Conservation (phyloP, 2,888 invertebrate genomes). For the Cheilosia vernalis region DNA sequence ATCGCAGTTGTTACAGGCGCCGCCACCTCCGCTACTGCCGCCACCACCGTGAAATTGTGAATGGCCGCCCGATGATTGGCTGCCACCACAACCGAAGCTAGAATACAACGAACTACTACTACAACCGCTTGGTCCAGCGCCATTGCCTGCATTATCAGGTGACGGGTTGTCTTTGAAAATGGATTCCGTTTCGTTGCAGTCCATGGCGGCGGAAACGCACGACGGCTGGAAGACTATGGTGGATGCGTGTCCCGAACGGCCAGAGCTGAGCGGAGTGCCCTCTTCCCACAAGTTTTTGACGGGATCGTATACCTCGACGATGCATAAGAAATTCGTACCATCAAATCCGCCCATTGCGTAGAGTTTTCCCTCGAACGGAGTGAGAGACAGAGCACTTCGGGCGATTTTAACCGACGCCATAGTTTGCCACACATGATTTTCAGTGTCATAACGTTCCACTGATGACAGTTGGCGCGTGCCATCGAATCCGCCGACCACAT, state of each 20-base stretch:
- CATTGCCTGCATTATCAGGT: slow-evolving; percentile 40
- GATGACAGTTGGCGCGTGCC: slow-evolving; percentile 91
- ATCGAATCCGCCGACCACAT: slow-evolving; percentile 98
- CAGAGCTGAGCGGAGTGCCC: slow-evolving; percentile 91
- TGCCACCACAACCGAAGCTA: slow-evolving; percentile 30
- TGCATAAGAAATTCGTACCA: slow-evolving; percentile 91
- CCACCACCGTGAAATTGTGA: slow-evolving; percentile 28
- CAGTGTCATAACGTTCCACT: slow-evolving; percentile 95
- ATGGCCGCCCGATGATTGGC: slow-evolving; percentile 32
- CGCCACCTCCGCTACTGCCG: slow-evolving; percentile 56
- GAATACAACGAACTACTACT: slow-evolving; percentile 36
- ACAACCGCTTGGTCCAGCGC: slow-evolving; percentile 45
- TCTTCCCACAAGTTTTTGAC: slow-evolving; percentile 89
- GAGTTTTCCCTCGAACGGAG: slow-evolving; percentile 92
- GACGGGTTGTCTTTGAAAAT: slow-evolving; percentile 51
- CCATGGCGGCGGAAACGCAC: slow-evolving; percentile 83
- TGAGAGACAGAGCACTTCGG: slow-evolving; percentile 94
- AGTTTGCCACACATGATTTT: slow-evolving; percentile 91
- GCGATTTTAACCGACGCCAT: slow-evolving; percentile 91
- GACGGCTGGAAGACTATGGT: slow-evolving; percentile 93
- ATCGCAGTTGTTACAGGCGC: slow-evolving; percentile 60
- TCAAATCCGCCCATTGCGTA: slow-evolving; percentile 97
- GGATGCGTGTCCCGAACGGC: slow-evolving; percentile 95
- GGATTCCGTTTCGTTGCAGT: slow-evolving; percentile 79
- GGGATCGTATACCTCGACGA: slow-evolving; percentile 95